Base-by-base conservation (phyloP, 2,888 invertebrate genomes). In the Acrobasis consociella region DNA sequence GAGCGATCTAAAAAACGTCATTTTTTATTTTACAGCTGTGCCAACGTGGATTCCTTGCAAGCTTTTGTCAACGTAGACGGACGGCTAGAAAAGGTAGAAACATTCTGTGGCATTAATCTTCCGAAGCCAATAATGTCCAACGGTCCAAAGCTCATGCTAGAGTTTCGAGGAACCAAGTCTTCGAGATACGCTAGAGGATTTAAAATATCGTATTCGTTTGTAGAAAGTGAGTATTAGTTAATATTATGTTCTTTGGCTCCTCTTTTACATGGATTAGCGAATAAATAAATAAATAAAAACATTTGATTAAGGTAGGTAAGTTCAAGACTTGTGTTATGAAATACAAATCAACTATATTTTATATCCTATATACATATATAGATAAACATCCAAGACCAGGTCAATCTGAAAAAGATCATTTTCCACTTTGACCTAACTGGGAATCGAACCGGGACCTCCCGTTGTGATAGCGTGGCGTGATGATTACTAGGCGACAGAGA, bases 61-160 rank as follows among this genome's bases (percentile, higher is more conserved):
- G 97, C 97, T 13, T 96, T 96, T 83, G 96, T 97, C 58, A 95
- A 96, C 75, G 96, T 97, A 63, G 96, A 97, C 60, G 97, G 97
- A 1, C 94, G 96, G 72, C 94, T 96, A 91, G 97, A 97, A 81
- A 95, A 97, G 79, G 95, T 98, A 63, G 97, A 97, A 76, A 95
- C 96, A 37, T 97, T 97, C 81, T 99, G 99, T 82, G 98, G 97
- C 9, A 94, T 94, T 49, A 94, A 95, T 69, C 86, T 96, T 61
- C 98, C 98, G 0, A 96, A 96, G 71, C 97, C 97, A 64, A 94
- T 99, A 69, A 99, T 99, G 98, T 99, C 98, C 64, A 97, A 96
- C 81, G 97, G 97, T 51, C 96, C 97, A 59, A 94, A 96, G 76
- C 93, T 99, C 79, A 95, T 96, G 81, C 89, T 99, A 64, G 97